Evolutionary conservation across 2,888 invertebrate species (phyloP).

Genomic region (Xylota segnis): DNA sequence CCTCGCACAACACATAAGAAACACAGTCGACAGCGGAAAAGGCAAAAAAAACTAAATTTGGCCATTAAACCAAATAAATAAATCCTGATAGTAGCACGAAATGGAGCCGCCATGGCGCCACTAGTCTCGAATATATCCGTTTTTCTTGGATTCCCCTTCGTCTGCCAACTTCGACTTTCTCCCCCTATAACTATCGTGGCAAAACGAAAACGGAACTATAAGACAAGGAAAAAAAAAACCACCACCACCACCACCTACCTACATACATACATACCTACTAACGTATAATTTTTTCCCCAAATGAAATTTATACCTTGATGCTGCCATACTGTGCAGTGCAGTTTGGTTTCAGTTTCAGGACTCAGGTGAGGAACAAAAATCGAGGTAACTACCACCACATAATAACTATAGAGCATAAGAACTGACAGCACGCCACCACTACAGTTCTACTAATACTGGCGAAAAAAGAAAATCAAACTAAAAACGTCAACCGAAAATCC

Average conservation of each 20-base stretch:
- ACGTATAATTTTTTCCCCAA: constrained; percentile 39
- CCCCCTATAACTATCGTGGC: not conserved
- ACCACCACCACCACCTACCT: not conserved
- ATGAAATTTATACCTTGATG: constrained; percentile 47
- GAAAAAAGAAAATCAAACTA: constrained; percentile 1
- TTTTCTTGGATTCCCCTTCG: constrained; percentile 19
- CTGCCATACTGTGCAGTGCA: constrained; percentile 35
- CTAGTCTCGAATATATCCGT: constrained; percentile 60
- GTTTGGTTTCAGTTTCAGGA: constrained; percentile 37
- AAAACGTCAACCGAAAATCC: constrained; percentile 52
- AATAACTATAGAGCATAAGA: constrained; percentile 41
- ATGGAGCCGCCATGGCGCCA: constrained; percentile 64
- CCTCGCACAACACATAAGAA: constrained; percentile 19
- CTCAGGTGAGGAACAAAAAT: constrained; percentile 26
- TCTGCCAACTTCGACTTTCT: constrained; percentile 38
- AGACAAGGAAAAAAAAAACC: constrained; percentile 26
- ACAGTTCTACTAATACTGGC: not conserved
- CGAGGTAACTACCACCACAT: constrained; percentile 37
- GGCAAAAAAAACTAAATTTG: constrained; percentile 40
- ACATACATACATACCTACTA: too few species aligned
- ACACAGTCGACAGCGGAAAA: not conserved
- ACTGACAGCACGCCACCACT: constrained; percentile 59
- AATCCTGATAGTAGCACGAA: constrained; percentile 62
- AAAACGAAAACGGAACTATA: constrained; percentile 41
- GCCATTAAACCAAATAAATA: constrained; percentile 67